Conservation (phyloP, 2,797 vertebrate species). For the Eutrigla gurnardus region DNA sequence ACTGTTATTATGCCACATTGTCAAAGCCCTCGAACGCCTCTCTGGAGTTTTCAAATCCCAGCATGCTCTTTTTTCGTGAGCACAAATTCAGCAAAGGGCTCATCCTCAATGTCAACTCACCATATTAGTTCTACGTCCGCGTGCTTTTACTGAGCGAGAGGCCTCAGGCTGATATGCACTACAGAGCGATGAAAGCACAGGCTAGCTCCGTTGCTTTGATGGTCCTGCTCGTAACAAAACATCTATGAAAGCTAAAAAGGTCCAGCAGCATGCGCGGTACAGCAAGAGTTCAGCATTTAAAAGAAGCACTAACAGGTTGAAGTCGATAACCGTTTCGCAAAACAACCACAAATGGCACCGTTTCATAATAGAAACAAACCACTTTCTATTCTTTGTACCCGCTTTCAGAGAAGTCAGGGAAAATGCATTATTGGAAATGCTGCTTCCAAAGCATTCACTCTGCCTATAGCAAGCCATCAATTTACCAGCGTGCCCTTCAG, state of each 20-base stretch:
- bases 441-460: slow-evolving; percentile 40
- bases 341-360: slow-evolving; percentile 31
- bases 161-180: slow-evolving; percentile 15
- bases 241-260: slow-evolving; percentile 8
- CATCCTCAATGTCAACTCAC: slow-evolving; percentile 45
- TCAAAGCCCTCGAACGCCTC: slow-evolving; percentile 35
- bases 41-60: slow-evolving; percentile 47
- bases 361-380: slow-evolving; percentile 53
- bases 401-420: slow-evolving; percentile 39
- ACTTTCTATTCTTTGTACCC: slow-evolving; percentile 21
- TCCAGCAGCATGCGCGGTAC: background rate
- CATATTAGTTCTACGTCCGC: slow-evolving; percentile 23
- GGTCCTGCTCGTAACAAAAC: slow-evolving; percentile 2
- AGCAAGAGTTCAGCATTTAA: slow-evolving; percentile 15
- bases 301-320: slow-evolving; percentile 10
- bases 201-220: slow-evolving; percentile 5
- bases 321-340: slow-evolving; percentile 31
- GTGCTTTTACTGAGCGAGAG: slow-evolving; percentile 13
- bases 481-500: slow-evolving; percentile 46
- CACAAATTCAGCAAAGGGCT: slow-evolving; percentile 31
- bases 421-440: slow-evolving; percentile 57
- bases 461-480: slow-evolving; percentile 47
- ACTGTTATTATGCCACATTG: slow-evolving; percentile 50
- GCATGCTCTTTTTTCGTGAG: slow-evolving; percentile 27
- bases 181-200: background rate